phyloP scores from a whole-genome alignment of 2,113 vertebrate species.

The Indri indri region DNA sequence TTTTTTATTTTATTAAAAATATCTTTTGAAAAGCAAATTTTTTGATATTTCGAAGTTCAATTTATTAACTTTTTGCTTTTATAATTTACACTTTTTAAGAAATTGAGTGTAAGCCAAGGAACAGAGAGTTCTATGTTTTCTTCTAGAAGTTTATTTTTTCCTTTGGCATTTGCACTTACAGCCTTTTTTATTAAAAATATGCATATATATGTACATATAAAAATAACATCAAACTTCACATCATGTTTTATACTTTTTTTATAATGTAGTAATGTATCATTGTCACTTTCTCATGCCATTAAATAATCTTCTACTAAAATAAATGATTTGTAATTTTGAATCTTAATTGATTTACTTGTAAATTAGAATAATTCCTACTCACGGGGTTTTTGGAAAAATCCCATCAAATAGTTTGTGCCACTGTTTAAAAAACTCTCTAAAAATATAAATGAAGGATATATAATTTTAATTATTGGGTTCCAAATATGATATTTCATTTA shows the following conservation, averaged over 20 bases:
- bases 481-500: neutral
- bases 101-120: neutral
- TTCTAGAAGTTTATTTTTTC: neutral
- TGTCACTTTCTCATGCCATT: neutral
- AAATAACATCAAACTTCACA: neutral
- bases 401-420: neutral
- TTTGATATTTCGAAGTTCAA: neutral
- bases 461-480: neutral
- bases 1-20: slow-evolving; percentile 13
- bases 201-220: neutral
- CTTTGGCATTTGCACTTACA: neutral
- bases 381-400: neutral
- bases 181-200: neutral
- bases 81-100: neutral
- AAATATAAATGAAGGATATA: neutral
- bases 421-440: neutral
- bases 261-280: neutral
- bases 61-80: neutral
- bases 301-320: neutral
- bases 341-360: slow-evolving; percentile 3
- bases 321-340: neutral
- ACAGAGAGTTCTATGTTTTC: neutral
- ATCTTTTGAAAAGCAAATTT: neutral
- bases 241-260: neutral
- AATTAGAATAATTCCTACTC: neutral